Evolutionary conservation across 2,888 invertebrate species (phyloP).

Genomic region (Cephus nigrinus): DNA sequence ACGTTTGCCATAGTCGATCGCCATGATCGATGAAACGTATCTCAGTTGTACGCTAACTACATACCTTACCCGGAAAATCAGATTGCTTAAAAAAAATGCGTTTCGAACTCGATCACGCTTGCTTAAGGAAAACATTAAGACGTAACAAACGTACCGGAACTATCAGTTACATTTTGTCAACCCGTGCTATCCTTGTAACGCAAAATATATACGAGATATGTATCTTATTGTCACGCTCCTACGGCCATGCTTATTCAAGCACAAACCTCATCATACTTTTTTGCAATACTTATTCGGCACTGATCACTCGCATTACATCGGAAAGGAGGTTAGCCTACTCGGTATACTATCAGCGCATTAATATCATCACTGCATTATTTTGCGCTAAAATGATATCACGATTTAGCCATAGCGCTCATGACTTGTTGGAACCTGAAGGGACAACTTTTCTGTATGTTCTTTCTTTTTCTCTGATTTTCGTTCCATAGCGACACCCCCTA

Average conservation of each 20-base stretch:
- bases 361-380: background rate
- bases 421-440: background rate
- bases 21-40: background rate
- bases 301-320: background rate
- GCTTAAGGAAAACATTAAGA: background rate
- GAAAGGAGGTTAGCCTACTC: no score
- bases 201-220: conserved; percentile 4
- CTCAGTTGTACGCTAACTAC: background rate
- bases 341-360: background rate
- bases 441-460: background rate
- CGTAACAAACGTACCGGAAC: background rate
- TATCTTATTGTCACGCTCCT: background rate
- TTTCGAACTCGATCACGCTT: background rate
- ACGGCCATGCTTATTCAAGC: background rate
- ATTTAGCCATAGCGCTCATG: background rate
- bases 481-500: conserved; percentile 7
- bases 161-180: background rate
- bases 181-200: background rate
- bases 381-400: conserved; percentile 3
- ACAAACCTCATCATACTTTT: background rate
- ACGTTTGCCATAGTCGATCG: background rate
- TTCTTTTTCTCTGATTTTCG: background rate
- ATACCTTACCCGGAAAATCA: background rate
- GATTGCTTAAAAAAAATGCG: background rate
- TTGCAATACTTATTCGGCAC: background rate